Evolutionary conservation across 2,113 vertebrate genomes (phyloP).

Genomic region (Neotoma lepida): DNA sequence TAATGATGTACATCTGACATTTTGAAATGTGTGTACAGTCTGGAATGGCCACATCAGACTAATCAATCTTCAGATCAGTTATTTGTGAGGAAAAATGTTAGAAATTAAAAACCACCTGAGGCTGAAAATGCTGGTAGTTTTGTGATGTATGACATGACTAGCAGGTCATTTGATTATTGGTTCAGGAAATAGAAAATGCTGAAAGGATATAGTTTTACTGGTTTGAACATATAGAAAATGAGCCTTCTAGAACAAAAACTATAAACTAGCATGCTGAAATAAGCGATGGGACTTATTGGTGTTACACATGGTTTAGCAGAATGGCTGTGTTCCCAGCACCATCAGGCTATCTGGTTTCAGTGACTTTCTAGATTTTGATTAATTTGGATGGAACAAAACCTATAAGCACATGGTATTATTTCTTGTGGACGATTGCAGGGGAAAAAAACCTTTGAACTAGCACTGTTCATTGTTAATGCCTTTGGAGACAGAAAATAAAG

Average conservation of each 20-base stretch:
- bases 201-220: constrained; percentile 37
- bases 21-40: background rate
- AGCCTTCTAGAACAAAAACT: constrained; percentile 61
- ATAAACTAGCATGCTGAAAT: constrained; percentile 60
- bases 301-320: constrained; percentile 66
- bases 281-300: constrained; percentile 68
- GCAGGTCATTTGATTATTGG: constrained; percentile 28
- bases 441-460: constrained; percentile 41
- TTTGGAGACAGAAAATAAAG: constrained; percentile 7
- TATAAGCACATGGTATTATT: constrained; percentile 43
- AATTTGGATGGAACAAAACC: constrained; percentile 57
- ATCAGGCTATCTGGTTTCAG: constrained; percentile 67
- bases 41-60: background rate
- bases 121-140: background rate
- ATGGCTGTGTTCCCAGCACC: constrained; percentile 29
- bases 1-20: background rate
- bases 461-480: background rate
- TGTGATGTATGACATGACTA: background rate
- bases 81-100: background rate
- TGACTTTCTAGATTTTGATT: constrained; percentile 75
- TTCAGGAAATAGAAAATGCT: constrained; percentile 51
- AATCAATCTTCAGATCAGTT: background rate
- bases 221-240: constrained; percentile 18
- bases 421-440: constrained; percentile 18
- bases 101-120: background rate